A percentile compares a stretch with the other conserved stretches of the same genome.
phyloP scores from a whole-genome alignment of 2,888 invertebrate genomes.

The Troides helena region DNA sequence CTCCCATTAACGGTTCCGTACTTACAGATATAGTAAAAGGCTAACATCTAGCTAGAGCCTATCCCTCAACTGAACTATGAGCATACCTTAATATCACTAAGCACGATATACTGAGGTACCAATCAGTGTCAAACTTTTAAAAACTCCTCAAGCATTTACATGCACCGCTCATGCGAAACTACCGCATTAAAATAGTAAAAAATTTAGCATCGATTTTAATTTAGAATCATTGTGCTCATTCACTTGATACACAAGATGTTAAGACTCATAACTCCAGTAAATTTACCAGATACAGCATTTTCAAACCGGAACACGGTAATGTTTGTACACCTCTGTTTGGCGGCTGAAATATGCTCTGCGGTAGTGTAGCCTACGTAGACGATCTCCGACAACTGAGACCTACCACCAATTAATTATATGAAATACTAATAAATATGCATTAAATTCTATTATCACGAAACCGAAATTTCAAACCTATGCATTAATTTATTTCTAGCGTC shows the following conservation, averaged over 20 bases:
- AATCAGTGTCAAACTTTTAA: slow-evolving; percentile 35
- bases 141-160: slow-evolving; percentile 40
- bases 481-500: slow-evolving; percentile 25
- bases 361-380: no score
- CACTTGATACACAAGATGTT: no score
- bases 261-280: no score
- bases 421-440: slow-evolving; percentile 55
- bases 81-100: slow-evolving; percentile 75
- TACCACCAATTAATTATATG: slow-evolving; percentile 33
- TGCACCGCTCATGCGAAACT: slow-evolving; percentile 59
- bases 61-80: slow-evolving; percentile 77
- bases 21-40: slow-evolving; percentile 53
- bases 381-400: no score
- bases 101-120: slow-evolving; percentile 62
- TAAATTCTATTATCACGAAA: slow-evolving; percentile 55
- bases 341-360: no score
- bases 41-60: slow-evolving; percentile 74
- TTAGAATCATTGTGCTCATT: slow-evolving; percentile 48
- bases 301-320: no score
- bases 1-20: slow-evolving; percentile 46
- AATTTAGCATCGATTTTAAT: slow-evolving; percentile 61
- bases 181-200: slow-evolving; percentile 47
- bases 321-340: no score
- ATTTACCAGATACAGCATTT: no score
- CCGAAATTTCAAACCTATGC: slow-evolving; percentile 32